A percentile compares a stretch with the other conserved stretches of the same genome.
These are phyloP conservation scores for Eupeodes luniger DNA, from an alignment of 2,888 invertebrate genomes.

Conservation along the genomic window DNA sequence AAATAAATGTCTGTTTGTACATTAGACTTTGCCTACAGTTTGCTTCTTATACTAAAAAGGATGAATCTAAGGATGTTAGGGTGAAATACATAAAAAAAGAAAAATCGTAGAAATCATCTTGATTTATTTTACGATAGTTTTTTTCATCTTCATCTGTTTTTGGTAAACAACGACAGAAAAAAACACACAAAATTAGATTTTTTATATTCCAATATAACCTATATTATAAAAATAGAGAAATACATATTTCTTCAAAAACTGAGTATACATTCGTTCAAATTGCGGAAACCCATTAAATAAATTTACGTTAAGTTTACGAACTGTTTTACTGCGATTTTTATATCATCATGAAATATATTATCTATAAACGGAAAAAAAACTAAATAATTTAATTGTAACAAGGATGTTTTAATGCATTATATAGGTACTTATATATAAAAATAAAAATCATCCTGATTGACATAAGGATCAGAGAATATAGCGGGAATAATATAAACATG, in stretches of 20 bases:
- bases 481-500: not conserved
- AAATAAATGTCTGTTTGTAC: too few relatives aligned
- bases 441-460: not conserved
- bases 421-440: not conserved
- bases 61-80: too few relatives aligned
- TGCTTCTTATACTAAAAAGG: too few relatives aligned
- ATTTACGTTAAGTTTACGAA: not conserved
- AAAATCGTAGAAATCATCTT: not conserved
- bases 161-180: not conserved
- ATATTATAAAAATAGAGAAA: too few relatives aligned
- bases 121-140: slow-evolving; percentile 1
- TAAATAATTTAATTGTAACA: not conserved
- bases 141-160: not conserved
- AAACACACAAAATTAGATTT: too few relatives aligned
- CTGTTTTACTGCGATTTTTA: not conserved
- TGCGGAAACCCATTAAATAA: slow-evolving; percentile 3
- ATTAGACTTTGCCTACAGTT: too few relatives aligned
- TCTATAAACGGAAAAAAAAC: not conserved
- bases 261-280: not conserved
- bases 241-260: not conserved
- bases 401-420: not conserved
- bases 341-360: not conserved
- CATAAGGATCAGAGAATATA: not conserved
- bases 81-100: too few relatives aligned
- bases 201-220: too few relatives aligned